These are phyloP conservation scores for Amia ocellicauda DNA, from an alignment of 2,113 vertebrate species.

Conservation along the genomic window DNA sequence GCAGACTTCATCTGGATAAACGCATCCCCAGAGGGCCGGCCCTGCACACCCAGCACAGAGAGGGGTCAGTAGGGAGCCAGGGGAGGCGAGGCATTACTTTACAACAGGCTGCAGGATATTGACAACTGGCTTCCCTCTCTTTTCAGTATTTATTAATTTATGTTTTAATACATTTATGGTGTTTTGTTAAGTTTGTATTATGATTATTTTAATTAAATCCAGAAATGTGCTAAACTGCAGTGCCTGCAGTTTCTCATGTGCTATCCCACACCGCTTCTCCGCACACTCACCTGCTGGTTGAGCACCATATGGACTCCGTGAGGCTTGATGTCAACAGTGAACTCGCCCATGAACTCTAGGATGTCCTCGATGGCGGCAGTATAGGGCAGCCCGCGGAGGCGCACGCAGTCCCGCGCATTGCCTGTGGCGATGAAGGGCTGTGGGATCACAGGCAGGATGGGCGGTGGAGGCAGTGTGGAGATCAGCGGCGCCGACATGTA, in stretches of 20 bases:
- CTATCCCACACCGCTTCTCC: too few species aligned
- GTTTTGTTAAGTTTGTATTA: too few species aligned
- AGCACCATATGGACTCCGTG: constrained; percentile 97
- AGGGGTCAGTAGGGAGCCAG: background rate
- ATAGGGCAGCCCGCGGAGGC: constrained; percentile 89
- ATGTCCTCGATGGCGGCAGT: constrained; percentile 92
- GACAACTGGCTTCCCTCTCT: too few species aligned
- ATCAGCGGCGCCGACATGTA: constrained; percentile 91
- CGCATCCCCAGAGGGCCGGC: constrained; percentile 89
- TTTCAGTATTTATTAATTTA: too few species aligned
- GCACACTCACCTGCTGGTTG: constrained; percentile 84
- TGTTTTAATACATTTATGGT: too few species aligned
- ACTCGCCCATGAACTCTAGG: constrained; percentile 89
- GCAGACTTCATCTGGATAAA: constrained; percentile 95
- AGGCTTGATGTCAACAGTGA: constrained; percentile 87
- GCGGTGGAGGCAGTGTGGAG: constrained; percentile 78
- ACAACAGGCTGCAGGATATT: background rate
- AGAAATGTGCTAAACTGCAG: too few species aligned
- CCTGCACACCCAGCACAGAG: constrained; percentile 54
- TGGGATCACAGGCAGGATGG: constrained; percentile 79
- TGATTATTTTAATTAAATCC: too few species aligned
- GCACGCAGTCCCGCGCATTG: constrained; percentile 78
- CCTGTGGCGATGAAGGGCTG: constrained; percentile 76
- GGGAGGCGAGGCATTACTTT: too few species aligned
- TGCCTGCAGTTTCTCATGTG: too few species aligned